Evolutionary conservation across 2,888 invertebrate genomes (phyloP), one percentile per base, ranked within the genome.

Genomic region (Trichacis sp.): DNA sequence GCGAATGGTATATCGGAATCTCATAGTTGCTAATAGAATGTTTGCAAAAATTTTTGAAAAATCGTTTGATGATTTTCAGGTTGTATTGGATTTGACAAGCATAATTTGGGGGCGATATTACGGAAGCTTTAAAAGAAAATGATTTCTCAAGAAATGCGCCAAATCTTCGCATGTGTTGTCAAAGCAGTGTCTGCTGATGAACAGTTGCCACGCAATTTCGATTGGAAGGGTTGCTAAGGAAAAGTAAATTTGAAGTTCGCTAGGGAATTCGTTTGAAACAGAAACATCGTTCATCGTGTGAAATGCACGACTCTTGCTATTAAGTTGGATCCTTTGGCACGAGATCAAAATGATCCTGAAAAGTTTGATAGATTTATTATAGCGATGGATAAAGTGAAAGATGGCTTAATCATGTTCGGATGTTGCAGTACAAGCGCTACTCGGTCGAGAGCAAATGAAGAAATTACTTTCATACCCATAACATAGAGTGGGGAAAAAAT

Each of bases 191-290:
- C n/a, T n/a, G n/a, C n/a, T n/a, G n/a, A n/a, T n/a, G n/a, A n/a
- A n/a, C n/a, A n/a, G n/a, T n/a, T n/a, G n/a, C n/a, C n/a, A n/a
- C n/a, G n/a, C n/a, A n/a, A n/a, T n/a, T n/a, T n/a, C n/a, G n/a
- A n/a, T n/a, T n/a, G n/a, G n/a, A 83, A 51, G 77, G 86, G 68
- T 77, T 88, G 49, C 70, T 88, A 15, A 80, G 81, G 49, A 80
- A 84, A 67, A 77, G 80, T 40, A 82, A 84, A 69, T 87, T 86
- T 83, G 85, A 8, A 85, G 86, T 87, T 87, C 74, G 87, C 87
- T 0, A 74, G 66, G 38, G 75, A 76, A 20, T 86, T 85, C 72
- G 75, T 80, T 51, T 75, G 88, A 15, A 77, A 85, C 64, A 66
- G 78, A 30, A 81, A 85, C 54, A 69, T 79, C 8, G 81, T 86